A percentile compares a stretch with the other conserved stretches of the same genome.
Evolutionary conservation across 2,888 invertebrate species (phyloP).

Genomic region (Micropterix aruncella): DNA sequence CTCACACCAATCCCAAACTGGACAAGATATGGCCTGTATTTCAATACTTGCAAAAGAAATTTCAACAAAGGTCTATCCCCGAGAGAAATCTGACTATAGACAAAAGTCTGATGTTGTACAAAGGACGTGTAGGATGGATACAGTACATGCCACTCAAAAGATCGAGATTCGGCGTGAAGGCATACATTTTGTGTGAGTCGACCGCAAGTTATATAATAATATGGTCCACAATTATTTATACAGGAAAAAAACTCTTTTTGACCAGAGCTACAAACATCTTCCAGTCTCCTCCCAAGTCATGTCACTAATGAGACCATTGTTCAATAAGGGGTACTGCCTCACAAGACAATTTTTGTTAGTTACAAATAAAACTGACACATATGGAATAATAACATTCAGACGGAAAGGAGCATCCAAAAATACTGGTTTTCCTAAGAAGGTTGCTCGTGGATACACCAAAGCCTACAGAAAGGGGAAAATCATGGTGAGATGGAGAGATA

Average conservation of each 20-base stretch:
- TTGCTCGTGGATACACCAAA: constrained; percentile 8
- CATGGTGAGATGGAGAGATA: constrained; percentile 12
- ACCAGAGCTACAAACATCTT: constrained; percentile 10
- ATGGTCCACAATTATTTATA: constrained; percentile 14
- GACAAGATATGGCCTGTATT: constrained; percentile 12
- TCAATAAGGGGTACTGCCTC: constrained; percentile 14
- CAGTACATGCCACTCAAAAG: constrained; percentile 17
- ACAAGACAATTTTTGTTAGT: constrained; percentile 10
- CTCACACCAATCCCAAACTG: constrained; percentile 10
- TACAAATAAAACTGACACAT: constrained; percentile 10
- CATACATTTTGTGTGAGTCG: constrained; percentile 16
- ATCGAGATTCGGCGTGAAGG: constrained; percentile 17
- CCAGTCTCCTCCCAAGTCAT: constrained; percentile 13
- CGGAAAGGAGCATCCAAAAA: constrained; percentile 10
- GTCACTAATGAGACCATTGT: constrained; percentile 10
- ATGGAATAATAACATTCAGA: constrained; percentile 10
- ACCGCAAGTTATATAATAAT: constrained; percentile 15
- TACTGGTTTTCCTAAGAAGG: constrained; percentile 9
- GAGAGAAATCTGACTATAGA: constrained; percentile 14
- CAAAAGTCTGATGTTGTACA: constrained; percentile 16
- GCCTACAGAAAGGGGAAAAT: constrained; percentile 12
- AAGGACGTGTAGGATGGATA: constrained; percentile 16
- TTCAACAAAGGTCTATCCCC: constrained; percentile 9
- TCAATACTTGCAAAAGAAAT: constrained; percentile 9
- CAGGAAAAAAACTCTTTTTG: constrained; percentile 13